A percentile compares a stretch with the other conserved stretches of the same genome.
Evolutionary conservation across 2,888 invertebrate species (phyloP).

Genomic region (Balanococcus diminutus): DNA sequence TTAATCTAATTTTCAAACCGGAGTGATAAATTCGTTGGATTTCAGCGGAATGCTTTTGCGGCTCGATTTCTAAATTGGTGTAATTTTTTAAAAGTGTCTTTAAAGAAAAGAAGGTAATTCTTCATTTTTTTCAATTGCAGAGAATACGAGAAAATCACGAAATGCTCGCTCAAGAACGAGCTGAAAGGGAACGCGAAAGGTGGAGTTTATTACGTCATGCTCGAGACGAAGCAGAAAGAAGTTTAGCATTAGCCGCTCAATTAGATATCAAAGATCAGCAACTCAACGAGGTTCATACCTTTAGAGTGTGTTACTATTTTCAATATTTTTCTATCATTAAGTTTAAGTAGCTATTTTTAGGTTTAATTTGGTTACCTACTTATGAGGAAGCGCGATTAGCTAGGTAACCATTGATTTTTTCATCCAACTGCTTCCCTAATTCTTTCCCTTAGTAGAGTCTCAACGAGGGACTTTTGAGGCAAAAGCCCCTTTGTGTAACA

Average conservation of each 20-base stretch:
- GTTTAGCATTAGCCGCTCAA: slow-evolving; percentile 83
- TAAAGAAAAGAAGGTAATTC: neutral
- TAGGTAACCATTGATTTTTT: too few relatives aligned
- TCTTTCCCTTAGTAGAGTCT: too few relatives aligned
- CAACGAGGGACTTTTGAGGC: too few relatives aligned
- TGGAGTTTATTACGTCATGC: slow-evolving; percentile 87
- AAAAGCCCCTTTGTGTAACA: too few relatives aligned
- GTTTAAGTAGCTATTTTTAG: neutral
- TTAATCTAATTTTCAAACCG: neutral
- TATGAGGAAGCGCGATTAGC: too few relatives aligned
- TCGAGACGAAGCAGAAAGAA: slow-evolving; percentile 86
- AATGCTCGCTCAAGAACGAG: slow-evolving; percentile 68
- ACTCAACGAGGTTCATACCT: slow-evolving; percentile 68
- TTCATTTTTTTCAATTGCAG: slow-evolving; percentile 63
- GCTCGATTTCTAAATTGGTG: neutral
- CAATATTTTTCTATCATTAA: neutral
- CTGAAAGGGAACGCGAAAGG: slow-evolving; percentile 84
- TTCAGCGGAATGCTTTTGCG: neutral
- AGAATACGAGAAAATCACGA: slow-evolving; percentile 80
- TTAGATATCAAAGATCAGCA: slow-evolving; percentile 86
- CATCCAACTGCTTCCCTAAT: too few relatives aligned
- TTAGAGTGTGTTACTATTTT: slow-evolving; percentile 48
- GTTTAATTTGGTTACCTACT: neutral
- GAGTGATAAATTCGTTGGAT: neutral
- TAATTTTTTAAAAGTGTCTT: neutral